Base-by-base conservation (phyloP, 2,888 invertebrate species). In the Lysandra coridon region DNA sequence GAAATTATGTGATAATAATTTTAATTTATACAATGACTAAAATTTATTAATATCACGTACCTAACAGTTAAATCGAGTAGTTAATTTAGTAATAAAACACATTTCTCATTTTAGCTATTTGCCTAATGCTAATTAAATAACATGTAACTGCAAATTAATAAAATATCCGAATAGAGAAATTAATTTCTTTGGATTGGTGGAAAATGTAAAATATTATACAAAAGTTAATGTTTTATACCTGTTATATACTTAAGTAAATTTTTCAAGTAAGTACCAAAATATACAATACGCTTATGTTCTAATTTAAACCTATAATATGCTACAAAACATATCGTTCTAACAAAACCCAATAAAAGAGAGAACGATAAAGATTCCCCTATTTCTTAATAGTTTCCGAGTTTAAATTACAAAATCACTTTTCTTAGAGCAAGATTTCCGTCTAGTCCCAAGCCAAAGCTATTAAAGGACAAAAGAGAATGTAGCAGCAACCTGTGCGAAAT, bases 401-500 rank as follows among this genome's bases (percentile, higher is more conserved):
- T 75, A 75, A 75, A 75, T 79, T 5, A n/a, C 37, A 44, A 6
- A 74, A 79, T 74, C 57, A 30, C 30, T 79, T 53, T 17, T 60
- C 57, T 53, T 10, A 75, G n/a, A 74, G 40, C 49, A 76, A 80
- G 80, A 80, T 79, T 79, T 79, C 73, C 79, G 73, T 78, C 62
- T 75, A 62, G 37, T 44, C 33, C 53, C 57, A 78, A 79, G 80
- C 76, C 79, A 80, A 80, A 81, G 37, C 79, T 80, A 81, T 80
- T 82, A 82, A 80, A 87, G 88, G 84, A 81, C 81, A 86, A 84
- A 85, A 84, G 83, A 82, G 86, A 87, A 86, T 85, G 84, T 85
- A 85, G 79, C 85, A 86, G 89, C 90, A 88, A 91, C 87, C 88
- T 88, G 88, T 88, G 88, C 88, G 85, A 88, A 92, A 92, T 91